Percentiles rank a stretch among this genome's conserved stretches.
Evolutionary conservation across 2,888 invertebrate species (phyloP).

Genomic region (Cantharis flavilabris): DNA sequence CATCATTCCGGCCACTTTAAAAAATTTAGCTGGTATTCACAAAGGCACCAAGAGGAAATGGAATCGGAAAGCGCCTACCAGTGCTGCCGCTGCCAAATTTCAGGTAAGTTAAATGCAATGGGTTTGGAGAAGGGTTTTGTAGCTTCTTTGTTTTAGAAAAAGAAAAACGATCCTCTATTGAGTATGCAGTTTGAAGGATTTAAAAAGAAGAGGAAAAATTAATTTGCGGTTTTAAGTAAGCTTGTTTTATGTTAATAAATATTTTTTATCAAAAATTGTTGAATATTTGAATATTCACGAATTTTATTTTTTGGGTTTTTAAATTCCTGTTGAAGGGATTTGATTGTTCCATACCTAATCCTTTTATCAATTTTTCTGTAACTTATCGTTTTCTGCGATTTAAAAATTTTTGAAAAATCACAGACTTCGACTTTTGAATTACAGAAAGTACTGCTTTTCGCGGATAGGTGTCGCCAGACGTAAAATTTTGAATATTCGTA

Average conservation of each 20-base stretch:
- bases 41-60: constrained; percentile 39
- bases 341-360: no score
- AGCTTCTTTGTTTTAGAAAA: constrained; percentile 59
- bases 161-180: constrained; percentile 68
- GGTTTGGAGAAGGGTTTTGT: neutral
- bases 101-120: constrained; percentile 32
- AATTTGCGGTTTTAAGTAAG: neutral
- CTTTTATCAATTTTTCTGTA: no score
- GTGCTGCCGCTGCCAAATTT: constrained; percentile 40
- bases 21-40: constrained; percentile 63
- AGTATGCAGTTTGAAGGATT: constrained; percentile 67
- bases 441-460: neutral
- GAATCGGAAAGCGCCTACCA: constrained; percentile 39
- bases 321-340: no score
- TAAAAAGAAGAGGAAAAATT: constrained; percentile 55
- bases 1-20: constrained; percentile 78
- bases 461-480: neutral
- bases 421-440: neutral
- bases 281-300: no score
- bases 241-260: neutral
- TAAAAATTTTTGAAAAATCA: no score
- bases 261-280: neutral
- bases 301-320: no score
- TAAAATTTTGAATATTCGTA: neutral
- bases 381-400: no score